A percentile compares a stretch with the other conserved stretches of the same genome.
Conservation (phyloP, 2,797 vertebrate species). For the Heteromormyrus szaboi region DNA sequence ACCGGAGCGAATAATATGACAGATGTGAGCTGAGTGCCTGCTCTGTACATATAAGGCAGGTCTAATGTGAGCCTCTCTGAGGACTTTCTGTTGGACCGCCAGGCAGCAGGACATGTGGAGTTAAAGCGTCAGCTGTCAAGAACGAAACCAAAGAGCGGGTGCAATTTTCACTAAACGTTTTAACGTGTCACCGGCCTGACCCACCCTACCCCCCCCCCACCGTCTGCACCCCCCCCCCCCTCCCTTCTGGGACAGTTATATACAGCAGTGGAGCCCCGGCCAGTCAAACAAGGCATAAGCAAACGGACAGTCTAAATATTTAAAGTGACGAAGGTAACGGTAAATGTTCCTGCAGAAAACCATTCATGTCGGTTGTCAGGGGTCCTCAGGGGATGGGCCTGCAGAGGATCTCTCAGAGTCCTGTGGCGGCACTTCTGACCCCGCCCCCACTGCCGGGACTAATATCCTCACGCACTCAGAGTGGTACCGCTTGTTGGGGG, state of each 20-base stretch:
- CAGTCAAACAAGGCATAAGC: slow-evolving; percentile 17
- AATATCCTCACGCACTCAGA: not conserved
- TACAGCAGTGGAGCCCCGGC: slow-evolving; percentile 25
- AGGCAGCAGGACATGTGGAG: not conserved
- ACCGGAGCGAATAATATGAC: not conserved
- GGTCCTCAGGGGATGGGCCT: not conserved
- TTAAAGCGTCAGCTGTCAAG: slow-evolving; percentile 34
- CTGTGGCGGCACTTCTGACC: not conserved
- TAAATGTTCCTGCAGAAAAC: slow-evolving; percentile 28
- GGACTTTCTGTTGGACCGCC: not conserved
- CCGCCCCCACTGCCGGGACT: not conserved
- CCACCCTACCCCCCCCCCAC: slow-evolving; percentile 9
- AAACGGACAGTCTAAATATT: slow-evolving; percentile 35
- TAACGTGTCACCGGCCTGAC: slow-evolving; percentile 26
- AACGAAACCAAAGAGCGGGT: slow-evolving; percentile 45
- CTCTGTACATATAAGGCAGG: not conserved
- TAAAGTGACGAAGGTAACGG: slow-evolving; percentile 29
- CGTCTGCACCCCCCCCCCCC: not conserved
- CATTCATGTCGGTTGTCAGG: slow-evolving; percentile 19
- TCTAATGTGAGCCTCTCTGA: not conserved
- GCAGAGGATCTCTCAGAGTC: not conserved
- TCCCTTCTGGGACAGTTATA: slow-evolving; percentile 27
- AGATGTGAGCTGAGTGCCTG: not conserved
- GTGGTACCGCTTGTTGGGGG: not conserved
- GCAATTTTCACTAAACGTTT: slow-evolving; percentile 39